phyloP scores from a whole-genome alignment of 2,113 vertebrate genomes.

The Phoenicopterus ruber region DNA sequence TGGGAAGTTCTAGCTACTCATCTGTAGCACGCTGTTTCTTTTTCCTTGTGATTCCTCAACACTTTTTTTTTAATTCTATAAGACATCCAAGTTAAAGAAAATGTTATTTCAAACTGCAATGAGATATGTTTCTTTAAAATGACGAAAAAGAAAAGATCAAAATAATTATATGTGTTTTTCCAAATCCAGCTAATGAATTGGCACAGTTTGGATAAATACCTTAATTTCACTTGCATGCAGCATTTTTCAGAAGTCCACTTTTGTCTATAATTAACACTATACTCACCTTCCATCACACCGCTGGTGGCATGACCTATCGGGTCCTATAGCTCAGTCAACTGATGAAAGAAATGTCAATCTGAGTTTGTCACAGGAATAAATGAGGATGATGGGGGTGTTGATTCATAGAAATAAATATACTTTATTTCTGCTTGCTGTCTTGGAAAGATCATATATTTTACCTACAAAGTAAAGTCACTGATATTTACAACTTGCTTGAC shows the following conservation, averaged over 20 bases:
- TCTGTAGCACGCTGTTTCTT: rapidly evolving
- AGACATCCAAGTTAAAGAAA: neutral
- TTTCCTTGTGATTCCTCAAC: neutral
- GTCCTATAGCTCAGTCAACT: neutral
- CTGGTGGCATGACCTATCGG: neutral
- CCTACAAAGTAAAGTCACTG: neutral
- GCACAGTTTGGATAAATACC: neutral
- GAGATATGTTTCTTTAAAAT: neutral
- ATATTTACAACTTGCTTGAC: neutral
- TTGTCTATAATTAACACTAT: neutral
- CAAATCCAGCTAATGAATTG: neutral
- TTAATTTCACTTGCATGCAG: neutral
- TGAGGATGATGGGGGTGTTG: neutral
- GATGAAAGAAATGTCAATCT: neutral
- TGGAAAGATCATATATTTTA: neutral
- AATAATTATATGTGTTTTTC: neutral
- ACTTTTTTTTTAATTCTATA: neutral
- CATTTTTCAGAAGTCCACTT: neutral
- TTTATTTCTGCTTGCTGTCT: neutral
- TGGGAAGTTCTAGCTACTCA: neutral
- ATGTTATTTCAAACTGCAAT: neutral
- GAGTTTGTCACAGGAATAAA: neutral
- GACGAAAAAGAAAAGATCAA: neutral
- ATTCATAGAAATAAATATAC: neutral
- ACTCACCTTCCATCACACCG: neutral